Evolutionary conservation across 2,888 invertebrate genomes (phyloP), one percentile per base, ranked within the genome.

Genomic region (Anoncus sp.): DNA sequence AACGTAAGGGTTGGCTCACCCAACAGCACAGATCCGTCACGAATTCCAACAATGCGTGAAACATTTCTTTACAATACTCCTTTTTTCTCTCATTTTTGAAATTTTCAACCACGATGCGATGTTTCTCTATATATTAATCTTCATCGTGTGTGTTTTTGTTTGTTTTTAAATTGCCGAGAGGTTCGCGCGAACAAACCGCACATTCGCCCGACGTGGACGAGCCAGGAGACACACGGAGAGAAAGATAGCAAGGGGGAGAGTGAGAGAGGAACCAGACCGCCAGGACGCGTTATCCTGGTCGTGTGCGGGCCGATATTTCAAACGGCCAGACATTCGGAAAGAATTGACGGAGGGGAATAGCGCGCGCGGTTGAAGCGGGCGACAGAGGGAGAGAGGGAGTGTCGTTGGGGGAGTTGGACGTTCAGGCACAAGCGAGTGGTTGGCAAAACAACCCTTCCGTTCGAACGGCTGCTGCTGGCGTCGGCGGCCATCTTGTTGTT

Each of bases 401-500:
- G 43, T 35, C 57, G 57, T 69, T 79, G 82, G 77, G 77, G 76
- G 59, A 80, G 82, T 62, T 67, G 74, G 70, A 74, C 55, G 72
- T 31, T 74, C 70, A 70, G 70, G 62, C 77, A 77, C 73, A 74
- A 60, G 73, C 70, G 77, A 74, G 74, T 66, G 77, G 77, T 74
- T 84, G 84, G 86, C 87, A 87, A 88, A 88, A 88, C 87, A 88
- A 86, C 84, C 86, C 84, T 86, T 87, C 83, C 85, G 84, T 83
- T 80, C 82, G 84, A 84, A 82, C 83, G 81, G 82, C 82, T 84
- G 85, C 85, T 67, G 76, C 65, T 83, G 80, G 83, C 80, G 83
- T 62, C 81, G 85, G 86, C 87, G 82, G 89, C 89, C 89, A 89
- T 89, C 86, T 89, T 89, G 89, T 89, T 89, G 89, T 89, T 89